Evolutionary conservation across 2,797 vertebrate species (phyloP).

Genomic region (Pachyuromys duprasi): DNA sequence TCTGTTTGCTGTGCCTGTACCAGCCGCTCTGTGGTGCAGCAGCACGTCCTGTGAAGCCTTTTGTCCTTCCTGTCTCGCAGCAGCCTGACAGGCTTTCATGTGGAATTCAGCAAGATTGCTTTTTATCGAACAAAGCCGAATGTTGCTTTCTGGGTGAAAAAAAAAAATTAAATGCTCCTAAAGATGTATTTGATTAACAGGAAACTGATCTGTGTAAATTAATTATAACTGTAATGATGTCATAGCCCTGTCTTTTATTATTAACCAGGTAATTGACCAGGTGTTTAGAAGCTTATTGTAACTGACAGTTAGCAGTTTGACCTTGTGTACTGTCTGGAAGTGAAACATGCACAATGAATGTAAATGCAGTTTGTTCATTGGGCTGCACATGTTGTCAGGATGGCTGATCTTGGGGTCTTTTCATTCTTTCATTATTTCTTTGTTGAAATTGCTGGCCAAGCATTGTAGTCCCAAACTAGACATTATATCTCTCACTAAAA

Average conservation of each 20-base stretch:
- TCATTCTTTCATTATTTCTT: constrained; percentile 1
- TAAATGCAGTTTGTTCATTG: constrained; percentile 53
- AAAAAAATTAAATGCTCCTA: constrained; percentile 74
- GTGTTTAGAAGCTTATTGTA: constrained; percentile 76
- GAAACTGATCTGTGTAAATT: constrained; percentile 77
- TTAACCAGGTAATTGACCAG: constrained; percentile 74
- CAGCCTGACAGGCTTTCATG: constrained; percentile 56
- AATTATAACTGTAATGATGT: constrained; percentile 80
- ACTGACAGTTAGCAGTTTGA: constrained; percentile 76
- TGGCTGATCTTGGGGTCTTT: constrained; percentile 40
- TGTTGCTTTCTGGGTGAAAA: constrained; percentile 69
- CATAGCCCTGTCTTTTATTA: constrained; percentile 80
- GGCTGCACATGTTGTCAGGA: neutral
- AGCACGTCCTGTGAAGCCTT: neutral
- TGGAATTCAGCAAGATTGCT: constrained; percentile 56
- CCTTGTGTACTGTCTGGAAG: constrained; percentile 68
- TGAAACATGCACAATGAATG: constrained; percentile 54
- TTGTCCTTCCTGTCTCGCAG: constrained; percentile 42
- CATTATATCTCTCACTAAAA: constrained; percentile 32
- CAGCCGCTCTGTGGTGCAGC: neutral
- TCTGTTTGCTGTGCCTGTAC: constrained; percentile 37
- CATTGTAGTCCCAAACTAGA: neutral
- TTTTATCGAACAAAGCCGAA: constrained; percentile 62
- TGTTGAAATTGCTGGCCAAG: constrained; percentile 49
- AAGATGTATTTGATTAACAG: constrained; percentile 75